Evolutionary conservation across 2,113 vertebrate genomes (phyloP), one percentile per base, ranked within the genome.

Genomic region (Gambusia affinis): DNA sequence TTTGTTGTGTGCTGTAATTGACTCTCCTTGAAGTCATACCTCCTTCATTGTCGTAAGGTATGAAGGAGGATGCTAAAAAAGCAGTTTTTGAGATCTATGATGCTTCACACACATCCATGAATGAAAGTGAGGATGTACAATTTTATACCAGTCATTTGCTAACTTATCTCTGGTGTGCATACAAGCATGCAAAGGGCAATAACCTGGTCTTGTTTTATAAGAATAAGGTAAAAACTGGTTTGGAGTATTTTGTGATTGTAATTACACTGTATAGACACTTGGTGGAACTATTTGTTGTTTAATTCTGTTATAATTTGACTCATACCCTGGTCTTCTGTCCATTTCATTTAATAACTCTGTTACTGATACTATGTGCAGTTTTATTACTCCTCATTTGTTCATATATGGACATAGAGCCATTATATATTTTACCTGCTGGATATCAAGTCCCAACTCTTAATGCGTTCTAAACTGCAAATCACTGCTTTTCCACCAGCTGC

Each of bases 1-100:
- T 94, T 94, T 95, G 90, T 86, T 91, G 89, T 72, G 80, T 93
- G 91, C 80, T 91, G 90, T 93, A 95, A 94, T 93, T 92, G 91
- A 94, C 82, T 89, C 87, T 94, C 92, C 91, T 87, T 91, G 84
- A 92, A 93, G 91, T 91, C 88, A 35, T 35, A 8, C 33, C 33
- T 35, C 33, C 7, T 35, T 35, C 33, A 92, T 91, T 82, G 89
- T 84, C 88, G 82, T 91, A 93, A 90, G 86, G 91, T 91, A 89
- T 88, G 85, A 85, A 88, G 80, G 83, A 86, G 71, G 85, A 89
- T 14, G 62, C 85, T 81, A 78, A 84, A 81, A 86, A 80, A 84
- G 74, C 93, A 93, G 93, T 89, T 94, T 91, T 92, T 94, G 75
- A 73, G 33, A 87, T 83, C 60, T 75, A 70, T 80, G 82, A 85